Conservation (phyloP, 2,797 vertebrate species). For the Amphiprion clarkii region DNA sequence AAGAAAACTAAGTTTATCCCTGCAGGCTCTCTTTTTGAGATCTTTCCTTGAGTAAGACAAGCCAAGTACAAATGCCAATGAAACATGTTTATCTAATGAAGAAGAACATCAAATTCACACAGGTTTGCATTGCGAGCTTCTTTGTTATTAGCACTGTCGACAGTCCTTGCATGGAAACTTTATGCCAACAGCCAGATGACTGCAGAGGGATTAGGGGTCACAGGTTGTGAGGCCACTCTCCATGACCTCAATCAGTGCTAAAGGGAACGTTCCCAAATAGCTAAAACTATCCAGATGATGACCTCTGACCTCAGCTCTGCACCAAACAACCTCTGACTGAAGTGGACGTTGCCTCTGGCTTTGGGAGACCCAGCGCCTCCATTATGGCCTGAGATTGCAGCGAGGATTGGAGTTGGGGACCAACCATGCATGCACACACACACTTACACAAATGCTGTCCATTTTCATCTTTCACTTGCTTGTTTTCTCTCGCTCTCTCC, state of each 20-base stretch:
- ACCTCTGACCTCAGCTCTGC: conserved; percentile 75
- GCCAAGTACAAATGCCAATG: conserved; percentile 7
- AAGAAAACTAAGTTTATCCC: not conserved
- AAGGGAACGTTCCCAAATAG: conserved; percentile 75
- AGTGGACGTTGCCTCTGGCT: conserved; percentile 70
- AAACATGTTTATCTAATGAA: conserved; percentile 41
- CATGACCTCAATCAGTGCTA: conserved; percentile 77
- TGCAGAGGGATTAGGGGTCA: conserved; percentile 72
- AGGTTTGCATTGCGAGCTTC: conserved; percentile 28
- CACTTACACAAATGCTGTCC: conserved; percentile 38
- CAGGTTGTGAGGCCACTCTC: conserved; percentile 68
- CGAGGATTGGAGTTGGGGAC: conserved; percentile 46
- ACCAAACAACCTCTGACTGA: conserved; percentile 58
- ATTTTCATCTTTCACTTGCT: conserved; percentile 51
- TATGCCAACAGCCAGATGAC: conserved; percentile 70
- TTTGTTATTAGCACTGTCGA: conserved; percentile 28
- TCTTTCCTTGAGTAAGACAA: not conserved
- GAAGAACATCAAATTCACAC: conserved; percentile 12
- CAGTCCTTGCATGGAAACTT: conserved; percentile 54
- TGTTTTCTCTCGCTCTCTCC: conserved; percentile 28
- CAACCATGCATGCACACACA: conserved; percentile 15
- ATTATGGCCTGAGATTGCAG: conserved; percentile 41
- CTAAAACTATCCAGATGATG: conserved; percentile 88
- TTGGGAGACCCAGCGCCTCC: conserved; percentile 46
- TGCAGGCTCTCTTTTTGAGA: not conserved